Conservation (phyloP, 2,113 vertebrate species). For the Noctilio leporinus region DNA sequence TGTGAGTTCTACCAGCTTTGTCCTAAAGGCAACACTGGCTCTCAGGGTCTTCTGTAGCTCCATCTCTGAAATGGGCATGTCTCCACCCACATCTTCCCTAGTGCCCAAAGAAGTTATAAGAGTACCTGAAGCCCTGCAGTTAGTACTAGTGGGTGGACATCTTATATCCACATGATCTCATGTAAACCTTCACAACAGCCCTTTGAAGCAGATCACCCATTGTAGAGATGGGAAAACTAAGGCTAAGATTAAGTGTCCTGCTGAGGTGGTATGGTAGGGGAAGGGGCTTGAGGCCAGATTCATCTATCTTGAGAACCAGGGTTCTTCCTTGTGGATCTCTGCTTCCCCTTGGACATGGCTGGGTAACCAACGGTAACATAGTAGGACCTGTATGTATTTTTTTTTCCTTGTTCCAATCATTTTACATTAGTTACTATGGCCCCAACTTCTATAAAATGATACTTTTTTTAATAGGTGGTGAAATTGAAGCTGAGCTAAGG, state of each 20-base stretch:
- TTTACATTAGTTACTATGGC: neutral
- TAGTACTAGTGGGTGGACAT: neutral
- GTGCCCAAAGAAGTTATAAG: neutral
- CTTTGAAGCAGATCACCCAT: neutral
- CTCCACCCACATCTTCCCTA: neutral
- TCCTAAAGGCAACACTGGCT: neutral
- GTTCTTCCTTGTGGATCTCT: neutral
- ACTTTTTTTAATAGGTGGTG: neutral
- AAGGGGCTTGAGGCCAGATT: neutral
- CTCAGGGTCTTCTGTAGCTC: neutral
- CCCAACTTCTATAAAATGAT: neutral
- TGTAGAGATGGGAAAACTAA: neutral
- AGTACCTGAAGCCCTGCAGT: neutral
- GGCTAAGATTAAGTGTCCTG: neutral
- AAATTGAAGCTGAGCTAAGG: neutral
- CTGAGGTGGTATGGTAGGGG: accelerated
- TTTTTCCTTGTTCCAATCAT: neutral
- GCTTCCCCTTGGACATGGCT: neutral
- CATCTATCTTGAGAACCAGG: accelerated
- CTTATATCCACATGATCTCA: neutral
- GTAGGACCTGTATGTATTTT: neutral
- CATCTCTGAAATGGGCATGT: neutral
- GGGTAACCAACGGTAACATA: neutral
- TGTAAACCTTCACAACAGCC: neutral
- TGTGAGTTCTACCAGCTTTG: neutral